A percentile compares a stretch with the other conserved stretches of the same genome.
phyloP scores from a whole-genome alignment of 2,888 invertebrate species.

The Xestia rhomboidea region DNA sequence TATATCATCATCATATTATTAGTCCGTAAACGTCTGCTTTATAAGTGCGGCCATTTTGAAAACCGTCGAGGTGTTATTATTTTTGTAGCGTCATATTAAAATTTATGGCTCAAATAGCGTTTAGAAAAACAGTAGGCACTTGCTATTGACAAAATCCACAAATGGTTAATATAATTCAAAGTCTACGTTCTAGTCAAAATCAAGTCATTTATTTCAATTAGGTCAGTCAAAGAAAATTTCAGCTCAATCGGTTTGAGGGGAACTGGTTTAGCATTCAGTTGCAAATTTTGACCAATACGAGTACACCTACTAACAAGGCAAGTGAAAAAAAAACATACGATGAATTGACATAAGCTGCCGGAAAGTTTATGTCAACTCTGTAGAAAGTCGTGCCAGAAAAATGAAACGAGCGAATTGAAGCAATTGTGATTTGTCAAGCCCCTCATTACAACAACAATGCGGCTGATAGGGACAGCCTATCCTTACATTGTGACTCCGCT shows the following conservation, averaged over 20 bases:
- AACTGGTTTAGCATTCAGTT: neutral
- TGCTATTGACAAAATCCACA: neutral
- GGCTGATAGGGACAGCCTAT: neutral
- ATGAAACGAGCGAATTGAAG: neutral
- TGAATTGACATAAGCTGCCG: neutral
- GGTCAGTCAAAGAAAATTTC: neutral
- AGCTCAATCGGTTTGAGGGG: neutral
- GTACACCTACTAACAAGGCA: neutral
- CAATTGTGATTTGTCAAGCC: neutral
- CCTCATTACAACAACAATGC: neutral
- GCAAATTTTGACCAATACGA: neutral
- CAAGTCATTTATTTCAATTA: neutral
- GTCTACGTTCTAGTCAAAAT: neutral
- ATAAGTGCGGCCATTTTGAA: neutral
- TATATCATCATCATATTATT: constrained; percentile 14
- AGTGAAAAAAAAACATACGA: neutral
- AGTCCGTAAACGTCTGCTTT: constrained; percentile 5
- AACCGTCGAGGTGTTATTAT: neutral
- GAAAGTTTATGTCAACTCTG: neutral
- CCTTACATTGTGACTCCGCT: neutral
- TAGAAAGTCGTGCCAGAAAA: neutral
- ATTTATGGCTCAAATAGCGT: neutral
- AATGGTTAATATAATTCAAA: neutral
- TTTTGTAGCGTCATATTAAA: neutral
- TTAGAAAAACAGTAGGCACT: neutral